Conservation (phyloP, 2,888 invertebrate species). For the Hypomecis punctinalis region DNA sequence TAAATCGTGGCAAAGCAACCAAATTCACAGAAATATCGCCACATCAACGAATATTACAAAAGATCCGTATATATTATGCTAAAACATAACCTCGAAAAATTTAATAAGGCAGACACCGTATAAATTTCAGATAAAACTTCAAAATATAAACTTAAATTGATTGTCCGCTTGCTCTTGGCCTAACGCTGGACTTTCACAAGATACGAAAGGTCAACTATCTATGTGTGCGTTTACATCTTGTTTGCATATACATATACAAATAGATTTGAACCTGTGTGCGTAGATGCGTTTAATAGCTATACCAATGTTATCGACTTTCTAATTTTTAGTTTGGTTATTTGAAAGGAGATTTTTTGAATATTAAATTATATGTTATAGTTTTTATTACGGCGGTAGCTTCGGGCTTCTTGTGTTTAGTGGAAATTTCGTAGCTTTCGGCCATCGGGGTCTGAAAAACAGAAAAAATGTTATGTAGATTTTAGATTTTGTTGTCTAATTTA, state of each 20-base stretch:
- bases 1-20: background rate
- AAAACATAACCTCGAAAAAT: constrained; percentile 37
- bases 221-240: constrained; percentile 48
- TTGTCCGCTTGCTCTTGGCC: constrained; percentile 32
- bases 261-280: constrained; percentile 39
- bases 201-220: constrained; percentile 68
- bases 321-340: constrained; percentile 58
- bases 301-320: constrained; percentile 71
- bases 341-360: constrained; percentile 26
- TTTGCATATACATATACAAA: constrained; percentile 30
- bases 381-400: constrained; percentile 2
- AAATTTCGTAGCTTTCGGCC: background rate
- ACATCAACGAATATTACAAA: constrained; percentile 19
- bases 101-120: constrained; percentile 27
- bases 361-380: constrained; percentile 14
- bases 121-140: constrained; percentile 27
- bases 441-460: background rate
- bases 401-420: background rate
- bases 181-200: constrained; percentile 68
- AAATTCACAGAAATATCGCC: constrained; percentile 4
- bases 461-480: background rate
- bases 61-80: constrained; percentile 18
- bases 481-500: too few relatives aligned
- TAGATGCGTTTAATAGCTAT: constrained; percentile 51
- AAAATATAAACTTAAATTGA: constrained; percentile 23